Evolutionary conservation across 2,888 invertebrate species (phyloP), one percentile per base, ranked within the genome.

Genomic region (Strigamia transsilvanica): DNA sequence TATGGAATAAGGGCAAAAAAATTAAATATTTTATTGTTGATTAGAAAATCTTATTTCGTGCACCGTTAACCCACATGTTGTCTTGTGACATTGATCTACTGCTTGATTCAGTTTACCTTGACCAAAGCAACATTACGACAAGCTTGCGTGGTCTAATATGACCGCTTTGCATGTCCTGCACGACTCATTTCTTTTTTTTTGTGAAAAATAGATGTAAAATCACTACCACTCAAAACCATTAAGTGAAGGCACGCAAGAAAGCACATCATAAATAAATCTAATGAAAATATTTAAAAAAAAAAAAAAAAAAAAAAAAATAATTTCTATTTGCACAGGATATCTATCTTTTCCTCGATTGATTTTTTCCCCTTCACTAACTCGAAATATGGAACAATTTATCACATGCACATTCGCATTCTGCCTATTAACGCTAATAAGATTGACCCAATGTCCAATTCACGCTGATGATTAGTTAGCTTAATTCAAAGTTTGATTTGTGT

Each of bases 21-120:
- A n/a, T 46, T 4, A 9, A 46, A 46, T 10, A 12, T n/a, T 6
- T 13, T 1, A 42, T 42, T 46, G 46, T 5, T 27, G 13, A 27
- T 32, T 12, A 7, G 5, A 73, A 27, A 12, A 66, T 66, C 61
- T 66, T 15, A 73, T 73, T 73, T 27, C 73, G 32, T 73, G 73
- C 73, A 32, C 4, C 15, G 32, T 73, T 27, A 73, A 27, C 73
- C 32, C 12, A 73, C 10, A 73, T 51, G 10, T 73, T 32, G 12
- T 73, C 73, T 23, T 18, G 27, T 73, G 73, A 73, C 73, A 73
- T 73, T 73, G 73, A 73, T 73, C 73, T 73, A 73, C 27, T 32
- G 73, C n/a, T 73, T 73, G 73, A 73, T 73, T 66, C 73, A 73
- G 73, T 73, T 66, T 73, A 73, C 73, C 73, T 73, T 73, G 73